These are phyloP conservation scores for Notodonta ziczac DNA, from an alignment of 2,888 invertebrate species.

Conservation along the genomic window DNA sequence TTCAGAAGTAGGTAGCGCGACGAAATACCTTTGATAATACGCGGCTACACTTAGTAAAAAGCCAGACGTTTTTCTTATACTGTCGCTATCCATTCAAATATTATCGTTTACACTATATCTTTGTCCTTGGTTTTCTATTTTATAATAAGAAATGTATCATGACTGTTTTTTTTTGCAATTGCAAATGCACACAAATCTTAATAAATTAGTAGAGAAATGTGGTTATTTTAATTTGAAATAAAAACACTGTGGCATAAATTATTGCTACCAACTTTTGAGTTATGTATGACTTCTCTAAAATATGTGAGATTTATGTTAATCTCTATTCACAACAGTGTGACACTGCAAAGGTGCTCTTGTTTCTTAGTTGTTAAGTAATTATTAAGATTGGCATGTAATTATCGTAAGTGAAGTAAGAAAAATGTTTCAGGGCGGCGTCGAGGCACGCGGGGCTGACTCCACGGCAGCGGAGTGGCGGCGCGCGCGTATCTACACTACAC, in stretches of 20 bases:
- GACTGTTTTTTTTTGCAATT: too few species aligned
- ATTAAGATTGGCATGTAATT: conserved; percentile 23
- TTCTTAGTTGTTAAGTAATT: conserved; percentile 15
- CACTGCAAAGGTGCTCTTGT: not conserved
- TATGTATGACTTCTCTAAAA: too few species aligned
- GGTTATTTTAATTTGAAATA: not conserved
- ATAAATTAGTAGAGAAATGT: not conserved
- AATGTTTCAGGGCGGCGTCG: conserved; percentile 75
- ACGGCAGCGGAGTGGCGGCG: conserved; percentile 59
- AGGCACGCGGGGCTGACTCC: conserved; percentile 75
- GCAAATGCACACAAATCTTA: too few species aligned
- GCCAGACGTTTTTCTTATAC: not conserved
- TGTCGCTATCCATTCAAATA: not conserved
- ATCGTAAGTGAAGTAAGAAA: conserved; percentile 31
- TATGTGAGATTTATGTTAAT: not conserved
- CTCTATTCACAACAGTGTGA: not conserved
- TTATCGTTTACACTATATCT: not conserved
- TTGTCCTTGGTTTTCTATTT: not conserved
- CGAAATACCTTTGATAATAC: conserved; percentile 10
- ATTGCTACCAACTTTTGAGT: too few species aligned
- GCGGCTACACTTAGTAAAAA: too few species aligned
- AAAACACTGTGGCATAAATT: not conserved
- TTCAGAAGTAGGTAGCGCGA: conserved; percentile 31
- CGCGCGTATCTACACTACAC: conserved; percentile 70
- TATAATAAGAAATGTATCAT: not conserved